Evolutionary conservation across 2,797 vertebrate species (phyloP).

Genomic region (Cuculus canorus): DNA sequence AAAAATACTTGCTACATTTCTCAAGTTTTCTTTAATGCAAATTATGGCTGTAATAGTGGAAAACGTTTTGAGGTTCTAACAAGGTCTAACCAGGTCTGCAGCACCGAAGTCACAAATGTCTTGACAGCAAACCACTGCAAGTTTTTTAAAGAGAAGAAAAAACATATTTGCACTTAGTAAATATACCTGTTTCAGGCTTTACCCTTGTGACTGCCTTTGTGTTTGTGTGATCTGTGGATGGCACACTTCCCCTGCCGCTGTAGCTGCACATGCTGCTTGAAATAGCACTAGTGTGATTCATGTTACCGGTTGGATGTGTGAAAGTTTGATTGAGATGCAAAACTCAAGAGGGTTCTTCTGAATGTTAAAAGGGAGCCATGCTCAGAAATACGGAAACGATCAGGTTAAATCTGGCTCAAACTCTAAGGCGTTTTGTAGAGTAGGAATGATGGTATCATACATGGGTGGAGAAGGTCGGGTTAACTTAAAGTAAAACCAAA

Average conservation of each 20-base stretch:
- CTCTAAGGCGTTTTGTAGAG: not conserved
- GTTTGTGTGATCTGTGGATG: constrained; percentile 9
- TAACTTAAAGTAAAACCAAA: not conserved
- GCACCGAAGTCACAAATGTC: not conserved
- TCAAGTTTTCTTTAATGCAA: not conserved
- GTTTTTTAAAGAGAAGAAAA: not conserved
- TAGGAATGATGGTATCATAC: not conserved
- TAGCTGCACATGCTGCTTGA: constrained; percentile 1
- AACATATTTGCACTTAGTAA: not conserved
- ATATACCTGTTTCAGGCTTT: not conserved
- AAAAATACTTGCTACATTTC: not conserved
- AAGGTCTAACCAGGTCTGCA: not conserved
- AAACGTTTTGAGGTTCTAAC: not conserved
- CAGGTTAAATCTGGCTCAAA: not conserved
- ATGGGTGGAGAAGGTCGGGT: not conserved
- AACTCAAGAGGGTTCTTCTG: constrained; percentile 24
- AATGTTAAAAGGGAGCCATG: constrained; percentile 34
- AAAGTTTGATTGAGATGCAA: constrained; percentile 60
- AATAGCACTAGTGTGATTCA: constrained; percentile 54
- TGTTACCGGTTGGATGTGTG: constrained; percentile 55
- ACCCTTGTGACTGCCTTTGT: not conserved
- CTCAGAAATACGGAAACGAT: not conserved
- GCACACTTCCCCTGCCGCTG: not conserved
- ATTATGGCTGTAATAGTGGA: not conserved
- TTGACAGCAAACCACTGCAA: not conserved